These are phyloP conservation scores for Drosophila yakuba DNA, from an alignment of 1,140 invertebrate species.

Conservation along the genomic window DNA sequence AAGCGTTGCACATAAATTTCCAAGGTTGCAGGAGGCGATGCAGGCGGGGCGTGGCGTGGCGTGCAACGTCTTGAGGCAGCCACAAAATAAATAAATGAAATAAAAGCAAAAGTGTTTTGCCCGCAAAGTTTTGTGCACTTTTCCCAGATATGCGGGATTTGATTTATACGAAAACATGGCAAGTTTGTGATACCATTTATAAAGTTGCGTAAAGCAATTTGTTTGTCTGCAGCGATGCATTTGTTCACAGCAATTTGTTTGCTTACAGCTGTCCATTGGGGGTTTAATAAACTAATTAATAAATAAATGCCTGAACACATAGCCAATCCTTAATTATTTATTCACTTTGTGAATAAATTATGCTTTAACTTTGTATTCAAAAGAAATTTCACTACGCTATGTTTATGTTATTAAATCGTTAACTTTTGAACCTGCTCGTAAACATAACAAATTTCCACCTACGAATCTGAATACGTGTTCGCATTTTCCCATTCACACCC, in stretches of 20 bases:
- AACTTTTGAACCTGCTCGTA: not conserved
- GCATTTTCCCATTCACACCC: slow-evolving; percentile 18
- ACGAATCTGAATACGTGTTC: slow-evolving; percentile 11
- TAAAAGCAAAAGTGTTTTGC: slow-evolving; percentile 31
- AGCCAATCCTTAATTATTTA: too few relatives aligned
- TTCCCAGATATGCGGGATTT: slow-evolving; percentile 35
- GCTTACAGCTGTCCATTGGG: not conserved
- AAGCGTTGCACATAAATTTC: slow-evolving; percentile 72
- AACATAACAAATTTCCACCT: slow-evolving; percentile 16
- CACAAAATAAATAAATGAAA: slow-evolving; percentile 61
- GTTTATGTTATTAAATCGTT: not conserved
- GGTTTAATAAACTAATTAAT: not conserved
- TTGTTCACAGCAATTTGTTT: slow-evolving; percentile 9
- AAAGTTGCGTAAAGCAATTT: slow-evolving; percentile 41
- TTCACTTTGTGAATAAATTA: too few relatives aligned
- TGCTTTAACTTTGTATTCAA: too few relatives aligned
- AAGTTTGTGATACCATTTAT: slow-evolving; percentile 50
- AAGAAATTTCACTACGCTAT: too few relatives aligned
- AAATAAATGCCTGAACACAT: too few relatives aligned
- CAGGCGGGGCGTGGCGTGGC: not conserved
- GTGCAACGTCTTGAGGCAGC: slow-evolving; percentile 33
- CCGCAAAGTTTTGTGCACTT: slow-evolving; percentile 38
- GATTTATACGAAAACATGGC: slow-evolving; percentile 47
- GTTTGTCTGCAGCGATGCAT: slow-evolving; percentile 28
- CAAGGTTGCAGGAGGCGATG: slow-evolving; percentile 19